Percentiles rank a stretch among this genome's conserved stretches.
Conservation (phyloP, 2,113 vertebrate species). For the Proteles cristata region DNA sequence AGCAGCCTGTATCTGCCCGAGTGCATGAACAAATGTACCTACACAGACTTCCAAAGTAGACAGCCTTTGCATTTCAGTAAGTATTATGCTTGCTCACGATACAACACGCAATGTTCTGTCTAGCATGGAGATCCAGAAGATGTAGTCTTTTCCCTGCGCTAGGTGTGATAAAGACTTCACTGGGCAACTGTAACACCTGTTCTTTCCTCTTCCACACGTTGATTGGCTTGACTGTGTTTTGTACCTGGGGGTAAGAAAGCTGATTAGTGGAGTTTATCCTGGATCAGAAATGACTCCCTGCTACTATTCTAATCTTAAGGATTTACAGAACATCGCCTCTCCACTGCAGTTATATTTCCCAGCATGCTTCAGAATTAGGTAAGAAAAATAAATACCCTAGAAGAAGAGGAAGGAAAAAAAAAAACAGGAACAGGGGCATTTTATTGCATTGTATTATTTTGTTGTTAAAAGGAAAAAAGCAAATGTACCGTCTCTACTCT, state of each 20-base stretch:
- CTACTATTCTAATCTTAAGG: background rate
- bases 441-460: background rate
- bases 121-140: background rate
- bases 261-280: conserved; percentile 4
- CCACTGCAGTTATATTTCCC: conserved; percentile 29
- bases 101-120: background rate
- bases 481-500: background rate
- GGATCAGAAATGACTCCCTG: conserved; percentile 45
- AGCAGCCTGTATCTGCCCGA: background rate
- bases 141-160: background rate
- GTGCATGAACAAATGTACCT: background rate
- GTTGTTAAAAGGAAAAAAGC: background rate
- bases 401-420: background rate
- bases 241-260: conserved; percentile 48
- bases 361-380: background rate
- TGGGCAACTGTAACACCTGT: background rate
- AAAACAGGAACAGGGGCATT: background rate
- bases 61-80: background rate
- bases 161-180: background rate
- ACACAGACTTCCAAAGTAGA: background rate
- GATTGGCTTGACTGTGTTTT: background rate
- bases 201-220: background rate
- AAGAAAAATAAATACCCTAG: background rate
- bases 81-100: background rate
- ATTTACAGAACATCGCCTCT: conserved; percentile 26